These are phyloP conservation scores for Drosophila fulvimacula DNA, from an alignment of 2,888 invertebrate species.

Conservation along the genomic window DNA sequence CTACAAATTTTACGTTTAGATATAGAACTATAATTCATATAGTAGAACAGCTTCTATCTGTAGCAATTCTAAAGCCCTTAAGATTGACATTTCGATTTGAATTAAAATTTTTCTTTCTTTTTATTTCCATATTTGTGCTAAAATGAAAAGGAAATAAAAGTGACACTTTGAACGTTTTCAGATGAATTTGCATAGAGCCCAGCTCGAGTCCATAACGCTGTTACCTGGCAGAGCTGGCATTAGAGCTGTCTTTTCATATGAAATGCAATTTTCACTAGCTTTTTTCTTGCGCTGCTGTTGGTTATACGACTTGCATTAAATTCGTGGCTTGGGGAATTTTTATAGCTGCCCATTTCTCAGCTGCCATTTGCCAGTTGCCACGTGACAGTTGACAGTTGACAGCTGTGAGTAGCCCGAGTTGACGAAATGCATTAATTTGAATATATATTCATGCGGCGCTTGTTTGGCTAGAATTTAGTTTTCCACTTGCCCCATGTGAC, in stretches of 20 bases:
- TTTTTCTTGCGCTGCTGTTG: slow-evolving; percentile 1
- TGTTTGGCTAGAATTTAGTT: slow-evolving; percentile 27
- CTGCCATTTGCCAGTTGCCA: slow-evolving; percentile 10
- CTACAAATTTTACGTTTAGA: too few relatives aligned
- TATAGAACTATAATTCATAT: too few relatives aligned
- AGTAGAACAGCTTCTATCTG: too few relatives aligned
- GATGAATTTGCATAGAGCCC: slow-evolving; percentile 5
- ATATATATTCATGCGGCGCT: slow-evolving; percentile 51
- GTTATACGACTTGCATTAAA: slow-evolving; percentile 20
- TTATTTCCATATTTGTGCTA: neutral
- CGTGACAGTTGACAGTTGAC: slow-evolving; percentile 7
- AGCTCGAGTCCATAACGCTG: neutral
- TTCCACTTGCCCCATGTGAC: slow-evolving; percentile 14
- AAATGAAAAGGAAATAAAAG: neutral
- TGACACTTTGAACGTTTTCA: neutral
- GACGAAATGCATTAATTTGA: slow-evolving; percentile 64
- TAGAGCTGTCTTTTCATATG: slow-evolving; percentile 11
- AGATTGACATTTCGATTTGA: slow-evolving; percentile 1
- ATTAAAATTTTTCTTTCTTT: neutral
- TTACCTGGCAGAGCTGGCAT: slow-evolving; percentile 10
- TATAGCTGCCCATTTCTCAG: slow-evolving; percentile 16
- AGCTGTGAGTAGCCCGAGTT: slow-evolving; percentile 36
- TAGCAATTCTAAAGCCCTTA: neutral
- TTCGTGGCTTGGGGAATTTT: slow-evolving; percentile 13
- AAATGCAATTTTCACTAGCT: slow-evolving; percentile 7